Evolutionary conservation across 30 jellyfish, hydroid and myxozoan genomes (phyloP).

Genomic region (Aurelia aurita): DNA sequence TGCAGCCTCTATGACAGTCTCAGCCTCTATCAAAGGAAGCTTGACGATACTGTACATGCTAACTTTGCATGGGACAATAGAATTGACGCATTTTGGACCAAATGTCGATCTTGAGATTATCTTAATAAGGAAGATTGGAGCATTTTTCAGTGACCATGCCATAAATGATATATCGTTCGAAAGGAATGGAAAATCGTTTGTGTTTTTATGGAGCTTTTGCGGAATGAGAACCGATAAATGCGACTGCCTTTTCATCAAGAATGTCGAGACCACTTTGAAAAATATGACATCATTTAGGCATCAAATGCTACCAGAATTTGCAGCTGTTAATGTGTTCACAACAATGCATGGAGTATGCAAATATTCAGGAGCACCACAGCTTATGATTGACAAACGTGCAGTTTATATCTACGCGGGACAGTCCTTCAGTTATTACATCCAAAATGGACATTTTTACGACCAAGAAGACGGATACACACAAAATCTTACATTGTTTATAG

Average conservation of each 20-base stretch:
- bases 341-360: conserved; percentile 55
- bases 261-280: conserved; percentile 16
- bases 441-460: conserved; percentile 70
- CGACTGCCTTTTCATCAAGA: conserved; percentile 49
- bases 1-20: conserved; percentile 70
- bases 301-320: conserved; percentile 49
- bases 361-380: conserved; percentile 46
- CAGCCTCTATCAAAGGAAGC: conserved; percentile 57
- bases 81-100: conserved; percentile 12
- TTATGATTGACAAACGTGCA: conserved; percentile 24
- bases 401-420: conserved; percentile 47
- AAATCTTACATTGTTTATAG: conserved; percentile 55
- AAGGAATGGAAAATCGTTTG: conserved; percentile 27
- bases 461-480: conserved; percentile 91
- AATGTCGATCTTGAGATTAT: conserved; percentile 44
- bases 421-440: conserved; percentile 36
- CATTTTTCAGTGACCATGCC: conserved; percentile 45
- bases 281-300: conserved; percentile 15
- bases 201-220: conserved; percentile 78
- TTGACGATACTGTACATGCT: conserved; percentile 29
- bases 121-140: conserved; percentile 54
- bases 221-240: conserved; percentile 32
- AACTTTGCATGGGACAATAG: conserved; percentile 34
- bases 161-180: conserved; percentile 54
- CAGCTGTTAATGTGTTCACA: conserved; percentile 7